phyloP scores from a whole-genome alignment of 2,888 invertebrate genomes.

The Vannuccia rotundouncinata region DNA sequence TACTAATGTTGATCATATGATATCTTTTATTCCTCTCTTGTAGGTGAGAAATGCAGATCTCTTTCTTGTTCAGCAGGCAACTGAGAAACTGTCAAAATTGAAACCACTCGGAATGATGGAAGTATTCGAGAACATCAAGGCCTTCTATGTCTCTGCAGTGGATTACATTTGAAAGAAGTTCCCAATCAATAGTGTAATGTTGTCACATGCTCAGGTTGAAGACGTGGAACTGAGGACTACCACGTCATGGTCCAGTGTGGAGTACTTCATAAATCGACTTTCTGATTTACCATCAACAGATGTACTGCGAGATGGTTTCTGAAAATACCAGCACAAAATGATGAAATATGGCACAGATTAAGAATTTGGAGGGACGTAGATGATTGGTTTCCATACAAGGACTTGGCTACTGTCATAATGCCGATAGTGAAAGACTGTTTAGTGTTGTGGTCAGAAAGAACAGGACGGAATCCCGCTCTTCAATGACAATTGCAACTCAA shows the following conservation, averaged over 20 bases:
- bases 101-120: not conserved
- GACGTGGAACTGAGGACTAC: constrained; percentile 10
- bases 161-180: constrained; percentile 6
- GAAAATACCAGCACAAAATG: constrained; percentile 3
- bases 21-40: constrained; percentile 3
- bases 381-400: constrained; percentile 19
- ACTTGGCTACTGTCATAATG: constrained; percentile 24
- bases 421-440: constrained; percentile 28
- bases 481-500: constrained; percentile 12
- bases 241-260: constrained; percentile 12
- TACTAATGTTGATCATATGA: not conserved
- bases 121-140: constrained; percentile 16
- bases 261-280: constrained; percentile 1
- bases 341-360: constrained; percentile 3
- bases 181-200: constrained; percentile 5
- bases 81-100: constrained; percentile 14
- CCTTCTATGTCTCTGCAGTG: constrained; percentile 2
- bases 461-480: constrained; percentile 18
- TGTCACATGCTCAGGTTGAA: not conserved
- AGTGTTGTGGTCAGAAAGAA: constrained; percentile 12
- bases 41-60: constrained; percentile 27
- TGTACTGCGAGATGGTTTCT: not conserved
- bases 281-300: not conserved
- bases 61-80: constrained; percentile 3
- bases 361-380: not conserved